Evolutionary conservation across 2,888 invertebrate species (phyloP), one percentile per base, ranked within the genome.

Genomic region (Eumerus sabulonum): DNA sequence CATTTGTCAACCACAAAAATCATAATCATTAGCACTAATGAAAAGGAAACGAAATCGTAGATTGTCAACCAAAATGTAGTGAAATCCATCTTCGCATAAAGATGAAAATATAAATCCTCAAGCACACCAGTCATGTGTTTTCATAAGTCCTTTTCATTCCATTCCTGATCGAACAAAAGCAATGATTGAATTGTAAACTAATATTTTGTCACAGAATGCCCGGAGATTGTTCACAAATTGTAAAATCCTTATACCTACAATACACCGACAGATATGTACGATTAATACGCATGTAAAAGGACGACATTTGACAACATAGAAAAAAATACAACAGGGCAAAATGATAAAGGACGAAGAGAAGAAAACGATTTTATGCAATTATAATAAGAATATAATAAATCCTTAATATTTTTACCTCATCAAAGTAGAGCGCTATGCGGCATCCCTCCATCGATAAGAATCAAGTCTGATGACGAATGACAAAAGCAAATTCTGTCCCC

Each of bases 331-430:
- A n/a, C n/a, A n/a, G n/a, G n/a, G n/a, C n/a, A n/a, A n/a, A n/a
- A n/a, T n/a, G n/a, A n/a, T n/a, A n/a, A n/a, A n/a, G n/a, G n/a
- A n/a, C n/a, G n/a, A n/a, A n/a, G n/a, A 27, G 7, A 27, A 27
- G 27, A 27, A 27, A 27, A 27, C 27, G 63, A 81, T 82, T 86
- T 85, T 85, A 85, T 84, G 85, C 85, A 84, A 86, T 85, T 86
- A 88, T 88, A 88, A 87, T 86, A 86, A 88, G 87, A 88, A 88
- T 88, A 86, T 87, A 86, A 87, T 88, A 88, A 87, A 86, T 87
- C 86, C 87, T 85, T 88, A 88, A 87, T 87, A 87, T 87, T 86
- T 87, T 86, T 82, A 84, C 70, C 81, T 85, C 87, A 86, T 88
- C 87, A 87, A 86, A 86, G 83, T 84, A 83, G 82, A 84, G 87